Percentiles rank a stretch among this genome's conserved stretches.
Evolutionary conservation across 2,113 vertebrate species (phyloP).

Genomic region (Pungitius pungitius): DNA sequence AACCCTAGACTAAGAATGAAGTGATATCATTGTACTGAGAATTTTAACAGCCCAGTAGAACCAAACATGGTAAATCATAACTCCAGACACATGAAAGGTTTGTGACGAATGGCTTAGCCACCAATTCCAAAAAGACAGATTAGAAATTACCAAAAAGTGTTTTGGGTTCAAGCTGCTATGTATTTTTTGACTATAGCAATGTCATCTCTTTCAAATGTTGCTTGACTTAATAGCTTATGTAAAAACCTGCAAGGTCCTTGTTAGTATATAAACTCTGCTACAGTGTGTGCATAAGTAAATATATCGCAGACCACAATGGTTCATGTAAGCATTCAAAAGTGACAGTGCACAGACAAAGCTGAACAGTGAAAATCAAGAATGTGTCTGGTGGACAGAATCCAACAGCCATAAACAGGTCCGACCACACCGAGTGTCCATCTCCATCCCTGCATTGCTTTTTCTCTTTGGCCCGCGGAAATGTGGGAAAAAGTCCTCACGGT

Average conservation of each 20-base stretch:
- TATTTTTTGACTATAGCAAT: conserved; percentile 10
- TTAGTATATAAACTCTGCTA: conserved; percentile 20
- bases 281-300: conserved; percentile 42
- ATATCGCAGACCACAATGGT: conserved; percentile 50
- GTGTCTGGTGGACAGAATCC: conserved; percentile 55
- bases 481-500: conserved; percentile 34
- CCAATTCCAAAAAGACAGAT: conserved; percentile 15
- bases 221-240: conserved; percentile 2
- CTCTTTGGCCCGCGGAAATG: conserved; percentile 40
- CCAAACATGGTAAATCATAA: conserved; percentile 69
- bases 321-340: conserved; percentile 59
- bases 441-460: conserved; percentile 40
- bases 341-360: conserved; percentile 62
- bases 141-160: conserved; percentile 4
- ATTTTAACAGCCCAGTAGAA: conserved; percentile 57
- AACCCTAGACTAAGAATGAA: conserved; percentile 44
- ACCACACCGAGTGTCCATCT: conserved; percentile 58
- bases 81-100: conserved; percentile 39
- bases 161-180: background rate
- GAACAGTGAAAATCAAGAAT: conserved; percentile 58
- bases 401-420: conserved; percentile 67
- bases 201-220: conserved; percentile 13
- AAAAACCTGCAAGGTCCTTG: conserved; percentile 27
- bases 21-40: conserved; percentile 69
- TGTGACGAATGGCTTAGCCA: conserved; percentile 33